A percentile compares a stretch with the other conserved stretches of the same genome.
phyloP scores from a whole-genome alignment of 2,113 vertebrate species.

The Triplophysa tibetana region DNA sequence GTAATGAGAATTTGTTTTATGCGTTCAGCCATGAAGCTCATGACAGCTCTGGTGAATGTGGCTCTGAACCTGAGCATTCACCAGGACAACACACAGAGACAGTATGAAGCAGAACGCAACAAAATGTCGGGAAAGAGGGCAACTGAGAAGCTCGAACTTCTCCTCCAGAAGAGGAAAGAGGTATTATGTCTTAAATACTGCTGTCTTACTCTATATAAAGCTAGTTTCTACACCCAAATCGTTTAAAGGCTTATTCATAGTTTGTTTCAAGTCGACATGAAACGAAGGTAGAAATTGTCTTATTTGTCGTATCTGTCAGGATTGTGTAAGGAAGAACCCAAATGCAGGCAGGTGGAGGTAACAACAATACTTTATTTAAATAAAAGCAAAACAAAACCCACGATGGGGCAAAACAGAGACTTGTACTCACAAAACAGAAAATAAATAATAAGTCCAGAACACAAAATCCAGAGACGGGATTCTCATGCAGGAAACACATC shows the following conservation, averaged over 20 bases:
- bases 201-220: neutral
- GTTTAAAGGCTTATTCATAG: neutral
- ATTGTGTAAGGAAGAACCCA: too few species aligned
- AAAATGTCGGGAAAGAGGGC: constrained; percentile 97
- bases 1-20: neutral
- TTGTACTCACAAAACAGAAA: too few species aligned
- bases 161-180: constrained; percentile 97
- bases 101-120: constrained; percentile 97
- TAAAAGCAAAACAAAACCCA: too few species aligned
- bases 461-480: too few species aligned
- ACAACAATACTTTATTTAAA: too few species aligned
- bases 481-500: too few species aligned
- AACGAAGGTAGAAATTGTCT: too few species aligned
- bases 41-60: constrained; percentile 98
- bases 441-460: too few species aligned
- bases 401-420: too few species aligned
- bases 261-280: neutral
- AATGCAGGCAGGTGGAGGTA: too few species aligned
- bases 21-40: constrained; percentile 92
- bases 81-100: constrained; percentile 98
- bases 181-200: constrained; percentile 62
- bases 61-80: constrained; percentile 98
- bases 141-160: constrained; percentile 93
- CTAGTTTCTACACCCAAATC: neutral
- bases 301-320: too few species aligned